Evolutionary conservation across 2,888 invertebrate species (phyloP), one percentile per base, ranked within the genome.

Genomic region (Chromoteleia sp.): DNA sequence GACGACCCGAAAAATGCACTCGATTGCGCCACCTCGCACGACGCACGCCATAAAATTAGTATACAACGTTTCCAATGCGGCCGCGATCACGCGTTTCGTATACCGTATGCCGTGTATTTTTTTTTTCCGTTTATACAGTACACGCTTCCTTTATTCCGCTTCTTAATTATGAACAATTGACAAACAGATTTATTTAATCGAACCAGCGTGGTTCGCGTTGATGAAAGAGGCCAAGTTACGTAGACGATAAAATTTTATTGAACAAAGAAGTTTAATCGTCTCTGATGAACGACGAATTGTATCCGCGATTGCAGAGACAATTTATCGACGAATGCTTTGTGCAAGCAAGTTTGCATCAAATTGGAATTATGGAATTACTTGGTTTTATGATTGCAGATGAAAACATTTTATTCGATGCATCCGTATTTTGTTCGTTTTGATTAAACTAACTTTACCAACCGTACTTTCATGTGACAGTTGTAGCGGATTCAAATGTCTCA

Each of bases 1-100:
- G n/a, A n/a, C 63, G 59, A 21, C 6, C 25, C 73, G 48, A 73
- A 76, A 81, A 81, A 73, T 76, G 17, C 71, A 12, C 12, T 39
- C 30, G 81, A 76, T 61, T 67, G 41, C 71, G 19, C 67, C 33
- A 39, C 50, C 41, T 52, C 25, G 68, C 36, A 8, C 14, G 52
- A 29, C 52, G 59, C n/a, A n/a, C n/a, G n/a, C n/a, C n/a, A n/a
- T n/a, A n/a, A n/a, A n/a, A n/a, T n/a, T n/a, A n/a, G n/a, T n/a
- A n/a, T n/a, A 70, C 17, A 19, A 33, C 12, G 58, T 39, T 25
- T n/a, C 17, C 7, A 45, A 19, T 36, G n/a, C 17, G 45, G 19
- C 48, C n/a, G 12, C 33, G 19, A 48, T 48, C 7, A n/a, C 48
- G 4, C 21, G 14, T 15, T n/a, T n/a, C n/a, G n/a, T 14, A 2